Conservation (phyloP, 1,140 invertebrate genomes). For the Drepana arcuata region DNA sequence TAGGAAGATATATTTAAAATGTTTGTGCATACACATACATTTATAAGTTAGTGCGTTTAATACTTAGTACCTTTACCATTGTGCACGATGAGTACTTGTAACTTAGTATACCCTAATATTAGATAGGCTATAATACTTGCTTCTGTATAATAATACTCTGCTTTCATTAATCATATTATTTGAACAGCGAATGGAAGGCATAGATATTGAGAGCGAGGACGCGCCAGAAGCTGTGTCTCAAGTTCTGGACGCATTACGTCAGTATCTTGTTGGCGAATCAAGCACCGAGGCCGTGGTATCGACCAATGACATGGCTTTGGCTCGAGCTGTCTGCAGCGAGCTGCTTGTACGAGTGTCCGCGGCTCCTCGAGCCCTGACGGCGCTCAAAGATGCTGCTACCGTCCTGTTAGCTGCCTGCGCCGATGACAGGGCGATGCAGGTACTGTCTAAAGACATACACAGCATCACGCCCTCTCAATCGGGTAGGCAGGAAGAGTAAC, state of each 20-base stretch:
- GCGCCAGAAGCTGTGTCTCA: constrained; percentile 42
- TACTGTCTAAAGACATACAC: too few species aligned
- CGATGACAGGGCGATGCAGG: constrained; percentile 51
- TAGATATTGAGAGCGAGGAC: constrained; percentile 52
- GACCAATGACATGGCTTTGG: constrained; percentile 27
- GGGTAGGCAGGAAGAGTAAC: too few species aligned
- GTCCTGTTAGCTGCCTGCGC: constrained; percentile 39
- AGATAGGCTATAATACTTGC: too few species aligned
- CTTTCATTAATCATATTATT: too few species aligned
- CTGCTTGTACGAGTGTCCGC: constrained; percentile 37
- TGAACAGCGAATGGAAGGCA: constrained; percentile 44
- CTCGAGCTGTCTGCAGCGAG: constrained; percentile 39
- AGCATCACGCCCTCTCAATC: too few species aligned
- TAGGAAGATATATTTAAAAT: too few species aligned
- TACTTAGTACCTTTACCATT: constrained; percentile 3
- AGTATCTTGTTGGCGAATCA: constrained; percentile 26
- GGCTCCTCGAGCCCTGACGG: constrained; percentile 33
- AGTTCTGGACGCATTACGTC: constrained; percentile 45
- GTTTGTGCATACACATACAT: not conserved
- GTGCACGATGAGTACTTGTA: too few species aligned
- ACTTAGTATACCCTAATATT: too few species aligned
- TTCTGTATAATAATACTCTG: too few species aligned
- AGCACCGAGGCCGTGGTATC: constrained; percentile 8
- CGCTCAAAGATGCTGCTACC: constrained; percentile 35
- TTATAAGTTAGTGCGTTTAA: not conserved